Percentiles rank a stretch among this genome's conserved stretches.
Evolutionary conservation across 2,797 vertebrate species (phyloP).

Genomic region (Huso huso): DNA sequence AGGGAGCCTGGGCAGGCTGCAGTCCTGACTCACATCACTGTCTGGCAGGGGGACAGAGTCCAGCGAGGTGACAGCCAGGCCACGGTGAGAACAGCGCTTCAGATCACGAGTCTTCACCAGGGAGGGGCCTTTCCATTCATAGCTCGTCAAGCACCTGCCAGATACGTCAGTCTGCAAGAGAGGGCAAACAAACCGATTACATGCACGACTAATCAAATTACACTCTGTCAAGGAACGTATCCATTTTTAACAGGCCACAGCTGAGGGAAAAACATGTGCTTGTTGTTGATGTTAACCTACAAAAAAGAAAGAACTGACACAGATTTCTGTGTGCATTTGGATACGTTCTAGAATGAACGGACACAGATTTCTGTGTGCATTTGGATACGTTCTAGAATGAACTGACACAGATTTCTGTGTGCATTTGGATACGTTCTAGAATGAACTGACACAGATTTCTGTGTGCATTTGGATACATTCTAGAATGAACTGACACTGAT

Average conservation of each 20-base stretch:
- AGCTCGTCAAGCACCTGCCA: conserved; percentile 66
- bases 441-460: no score
- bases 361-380: no score
- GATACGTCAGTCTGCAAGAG: conserved; percentile 62
- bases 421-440: no score
- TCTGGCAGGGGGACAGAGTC: conserved; percentile 51
- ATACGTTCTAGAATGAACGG: no score
- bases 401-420: no score
- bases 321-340: not conserved
- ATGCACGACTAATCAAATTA: conserved; percentile 7
- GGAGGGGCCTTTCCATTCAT: conserved; percentile 49
- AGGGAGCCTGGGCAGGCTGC: not conserved
- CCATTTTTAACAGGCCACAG: not conserved
- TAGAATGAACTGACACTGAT: no score
- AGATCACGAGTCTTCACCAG: conserved; percentile 67
- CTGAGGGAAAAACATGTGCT: not conserved
- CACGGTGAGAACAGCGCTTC: conserved; percentile 57
- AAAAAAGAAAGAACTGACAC: not conserved
- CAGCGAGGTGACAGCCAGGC: conserved; percentile 50
- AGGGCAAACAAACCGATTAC: conserved; percentile 12
- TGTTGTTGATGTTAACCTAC: not conserved
- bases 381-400: no score
- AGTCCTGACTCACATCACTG: conserved; percentile 48
- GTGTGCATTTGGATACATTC: no score
- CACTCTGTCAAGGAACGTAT: conserved; percentile 6